These are phyloP conservation scores for Platyscapa corneri DNA, from an alignment of 1,140 invertebrate genomes.

Conservation along the genomic window DNA sequence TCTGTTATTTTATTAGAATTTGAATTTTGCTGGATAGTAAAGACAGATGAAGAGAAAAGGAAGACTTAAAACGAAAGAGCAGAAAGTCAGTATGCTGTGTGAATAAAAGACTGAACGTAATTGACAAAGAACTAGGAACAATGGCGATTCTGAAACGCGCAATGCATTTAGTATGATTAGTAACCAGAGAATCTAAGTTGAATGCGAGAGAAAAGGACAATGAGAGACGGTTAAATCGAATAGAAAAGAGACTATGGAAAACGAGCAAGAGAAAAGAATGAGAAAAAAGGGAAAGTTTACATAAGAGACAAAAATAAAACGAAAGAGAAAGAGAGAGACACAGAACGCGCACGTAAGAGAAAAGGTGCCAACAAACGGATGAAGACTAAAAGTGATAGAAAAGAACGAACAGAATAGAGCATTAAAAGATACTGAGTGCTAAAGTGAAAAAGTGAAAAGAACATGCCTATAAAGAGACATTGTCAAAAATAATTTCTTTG, in stretches of 20 bases:
- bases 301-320: constrained; percentile 30
- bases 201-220: constrained; percentile 5
- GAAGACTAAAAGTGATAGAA: background rate
- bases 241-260: constrained; percentile 30
- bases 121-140: constrained; percentile 50
- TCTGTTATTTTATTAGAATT: constrained; percentile 14
- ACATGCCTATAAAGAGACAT: background rate
- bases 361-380: background rate
- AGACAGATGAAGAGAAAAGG: background rate
- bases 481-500: background rate
- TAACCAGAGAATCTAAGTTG: constrained; percentile 45
- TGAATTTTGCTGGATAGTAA: background rate
- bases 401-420: background rate
- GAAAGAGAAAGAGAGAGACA: constrained; percentile 7
- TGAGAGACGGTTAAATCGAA: constrained; percentile 7
- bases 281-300: background rate
- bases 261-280: constrained; percentile 14
- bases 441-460: constrained; percentile 34
- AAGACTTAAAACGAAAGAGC: background rate
- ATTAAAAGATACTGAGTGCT: constrained; percentile 19
- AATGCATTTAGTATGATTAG: constrained; percentile 55
- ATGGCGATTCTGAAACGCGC: constrained; percentile 42
- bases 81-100: background rate
- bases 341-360: background rate
- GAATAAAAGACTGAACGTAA: constrained; percentile 38